Base-by-base conservation (phyloP, 35 echinoderm and acorn worm genomes). In the Ophioderma brevispina region DNA sequence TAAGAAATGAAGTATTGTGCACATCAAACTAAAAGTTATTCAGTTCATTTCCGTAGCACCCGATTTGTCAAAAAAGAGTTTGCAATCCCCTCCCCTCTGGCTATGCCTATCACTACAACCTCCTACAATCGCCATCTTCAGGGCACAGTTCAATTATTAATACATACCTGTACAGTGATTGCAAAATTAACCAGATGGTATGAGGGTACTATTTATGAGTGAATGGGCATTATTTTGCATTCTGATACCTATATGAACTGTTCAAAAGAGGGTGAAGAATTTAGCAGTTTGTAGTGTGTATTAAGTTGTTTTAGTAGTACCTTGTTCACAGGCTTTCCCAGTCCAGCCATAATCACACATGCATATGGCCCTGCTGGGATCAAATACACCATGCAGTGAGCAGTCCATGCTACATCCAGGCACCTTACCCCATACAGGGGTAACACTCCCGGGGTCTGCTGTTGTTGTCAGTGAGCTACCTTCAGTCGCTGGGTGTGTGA, bases 261-360 rank as follows among this genome's bases (percentile, higher is more conserved):
- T 46, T 46, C 41, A 4, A 46, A 17, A 46, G 41, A 17, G 17
- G 4, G 4, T 46, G 41, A 46, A 17, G 41, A 8, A 17, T 8
- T 46, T 4, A 17, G 17, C 17, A 8, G 41, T 46, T 8, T 46
- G 41, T 46, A 46, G 41, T 46, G 41, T 46, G 41, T 46, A n/a
- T 8, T 46, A 46, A 46, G 5, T 17, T 46, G 59, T 70, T 70
- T 70, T 70, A 70, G 46, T 52, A 52, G 59, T 70, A 70, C 59
- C 59, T 70, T 70, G 59, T 70, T 70, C 59, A 70, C 59, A 70
- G 59, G 59, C 59, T 70, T 25, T 70, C 59, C 59, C 59, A 70
- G 59, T 70, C 59, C 59, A 70, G 59, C 59, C 59, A 70, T 70
- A 70, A 70, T 70, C 59, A 70, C 59, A 70, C 59, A 70, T 70